Base-by-base conservation (phyloP, 2,888 invertebrate species). In the Eristalis intricaria region DNA sequence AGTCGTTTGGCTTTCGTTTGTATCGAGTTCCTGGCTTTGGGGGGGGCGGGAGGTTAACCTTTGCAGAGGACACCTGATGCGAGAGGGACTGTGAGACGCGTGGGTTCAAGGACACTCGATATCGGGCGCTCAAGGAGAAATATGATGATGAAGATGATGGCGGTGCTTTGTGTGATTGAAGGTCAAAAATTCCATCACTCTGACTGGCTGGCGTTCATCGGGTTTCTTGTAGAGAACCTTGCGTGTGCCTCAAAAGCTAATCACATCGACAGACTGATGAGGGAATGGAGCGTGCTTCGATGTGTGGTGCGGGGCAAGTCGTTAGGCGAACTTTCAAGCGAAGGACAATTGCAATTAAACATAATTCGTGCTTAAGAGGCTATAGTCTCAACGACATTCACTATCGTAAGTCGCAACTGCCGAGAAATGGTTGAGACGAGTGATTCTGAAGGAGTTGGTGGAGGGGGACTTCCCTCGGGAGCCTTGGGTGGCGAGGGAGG, bases 61-160 rank as follows among this genome's bases (percentile, higher is more conserved):
- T 76, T 10, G 43, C 26, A 68, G 60, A 76, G 76, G 76, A 61
- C 76, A 76, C 61, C 43, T 40, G 64, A 58, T 13, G 26, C 26
- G 60, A 60, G 11, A 22, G 58, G 60, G 4, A 3, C 38, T 10
- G 38, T 13, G 26, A 10, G 50, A 19, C 19, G 50, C 19, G 19
- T 50, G 32, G 22, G 56, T 58, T 56, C 13, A 56, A 35, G 19
- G 56, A 35, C 56, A 22, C 50, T 32, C 32, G 13, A 4, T 3
- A 13, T 13, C 4, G 38, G 13, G 1, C 13, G 13, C 13, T 13
- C 11, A 19, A 50, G 26, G 29, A 50, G 43, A 50, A 66, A 26
- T 66, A 15, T 26, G 66, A 26, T 29, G 50, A 50, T 19, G 19
- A 19, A 8, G 8, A 50, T 19, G 50, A 26, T 23, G 69, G 32